A percentile compares a stretch with the other conserved stretches of the same genome.
These are phyloP conservation scores for Antechinus stuartii DNA, from an alignment of 2,113 vertebrate genomes.

Conservation along the genomic window DNA sequence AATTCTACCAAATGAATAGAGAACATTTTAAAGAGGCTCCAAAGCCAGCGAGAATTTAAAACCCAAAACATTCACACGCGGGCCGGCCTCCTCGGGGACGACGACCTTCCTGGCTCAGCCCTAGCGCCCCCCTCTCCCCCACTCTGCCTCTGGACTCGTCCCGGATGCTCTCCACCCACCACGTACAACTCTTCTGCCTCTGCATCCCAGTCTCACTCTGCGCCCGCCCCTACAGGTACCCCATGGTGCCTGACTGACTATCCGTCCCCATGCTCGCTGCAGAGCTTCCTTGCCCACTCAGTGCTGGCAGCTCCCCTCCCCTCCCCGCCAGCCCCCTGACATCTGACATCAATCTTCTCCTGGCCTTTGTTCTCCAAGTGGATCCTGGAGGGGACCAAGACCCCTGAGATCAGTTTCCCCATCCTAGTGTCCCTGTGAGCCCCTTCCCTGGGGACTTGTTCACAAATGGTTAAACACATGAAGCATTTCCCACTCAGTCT, in stretches of 20 bases:
- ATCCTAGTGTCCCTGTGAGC: background rate
- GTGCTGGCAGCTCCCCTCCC: background rate
- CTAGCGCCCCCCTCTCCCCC: background rate
- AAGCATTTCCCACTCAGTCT: background rate
- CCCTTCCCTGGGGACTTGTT: background rate
- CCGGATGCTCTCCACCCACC: background rate
- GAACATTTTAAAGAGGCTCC: too few species aligned
- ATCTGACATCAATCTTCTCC: background rate
- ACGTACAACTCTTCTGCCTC: too few species aligned
- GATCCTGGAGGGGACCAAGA: background rate
- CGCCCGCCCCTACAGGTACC: too few species aligned
- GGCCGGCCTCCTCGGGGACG: background rate
- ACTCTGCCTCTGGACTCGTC: background rate
- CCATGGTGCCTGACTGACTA: background rate
- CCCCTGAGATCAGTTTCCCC: background rate
- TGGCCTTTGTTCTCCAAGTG: background rate
- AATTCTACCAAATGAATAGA: background rate
- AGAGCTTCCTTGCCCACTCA: background rate
- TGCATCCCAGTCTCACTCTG: too few species aligned
- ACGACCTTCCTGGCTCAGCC: background rate
- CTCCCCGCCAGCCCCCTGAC: too few species aligned
- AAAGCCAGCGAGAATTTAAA: background rate
- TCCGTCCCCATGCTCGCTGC: too few species aligned
- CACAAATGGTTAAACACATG: background rate
- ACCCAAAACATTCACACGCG: too few species aligned